Evolutionary conservation across 2,113 vertebrate species (phyloP).

Genomic region (Paradisaea rubra): DNA sequence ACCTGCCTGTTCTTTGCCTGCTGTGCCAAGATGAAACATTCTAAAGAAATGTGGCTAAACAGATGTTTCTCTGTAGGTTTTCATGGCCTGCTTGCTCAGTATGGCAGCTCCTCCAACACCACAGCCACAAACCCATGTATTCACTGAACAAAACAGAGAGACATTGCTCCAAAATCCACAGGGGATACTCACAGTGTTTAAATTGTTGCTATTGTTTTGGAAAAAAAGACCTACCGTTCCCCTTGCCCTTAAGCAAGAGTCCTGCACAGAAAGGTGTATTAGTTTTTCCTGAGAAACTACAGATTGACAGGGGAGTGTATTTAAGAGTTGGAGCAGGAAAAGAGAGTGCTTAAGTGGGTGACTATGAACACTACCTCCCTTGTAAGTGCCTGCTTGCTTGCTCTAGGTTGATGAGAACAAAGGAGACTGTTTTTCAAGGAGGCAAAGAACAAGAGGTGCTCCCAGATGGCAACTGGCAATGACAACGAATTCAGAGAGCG

Average conservation of each 20-base stretch:
- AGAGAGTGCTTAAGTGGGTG: background rate
- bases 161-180: background rate
- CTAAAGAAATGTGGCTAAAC: background rate
- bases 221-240: background rate
- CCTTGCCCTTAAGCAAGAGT: background rate
- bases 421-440: background rate
- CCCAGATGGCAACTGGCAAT: background rate
- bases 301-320: background rate
- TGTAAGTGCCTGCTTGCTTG: background rate
- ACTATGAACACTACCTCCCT: background rate
- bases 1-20: background rate
- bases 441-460: background rate
- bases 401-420: background rate
- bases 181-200: accelerated
- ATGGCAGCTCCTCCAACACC: accelerated
- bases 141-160: background rate
- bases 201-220: background rate
- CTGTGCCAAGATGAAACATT: background rate
- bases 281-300: background rate
- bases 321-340: background rate
- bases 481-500: background rate
- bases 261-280: background rate
- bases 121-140: background rate
- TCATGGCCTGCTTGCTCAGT: background rate
- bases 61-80: background rate